These are phyloP conservation scores for Ctenopoma multispine DNA, from an alignment of 2,797 vertebrate species.

Conservation along the genomic window DNA sequence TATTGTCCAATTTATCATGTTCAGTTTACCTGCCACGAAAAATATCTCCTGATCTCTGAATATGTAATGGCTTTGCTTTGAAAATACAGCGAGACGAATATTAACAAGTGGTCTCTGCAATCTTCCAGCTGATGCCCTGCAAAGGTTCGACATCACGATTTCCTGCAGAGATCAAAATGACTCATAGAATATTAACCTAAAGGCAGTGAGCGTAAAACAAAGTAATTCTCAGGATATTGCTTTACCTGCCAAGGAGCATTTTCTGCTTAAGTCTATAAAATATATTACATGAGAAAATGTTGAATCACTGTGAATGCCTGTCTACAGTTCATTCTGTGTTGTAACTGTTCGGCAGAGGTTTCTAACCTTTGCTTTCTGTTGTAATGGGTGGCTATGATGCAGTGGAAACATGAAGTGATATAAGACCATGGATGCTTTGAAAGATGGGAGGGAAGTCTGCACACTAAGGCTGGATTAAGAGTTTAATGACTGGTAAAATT, in stretches of 20 bases:
- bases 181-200: conserved; percentile 54
- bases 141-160: conserved; percentile 48
- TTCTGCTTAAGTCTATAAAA: conserved; percentile 46
- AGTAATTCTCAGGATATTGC: conserved; percentile 55
- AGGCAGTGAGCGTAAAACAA: conserved; percentile 53
- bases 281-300: conserved; percentile 56
- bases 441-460: conserved; percentile 74
- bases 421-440: conserved; percentile 73
- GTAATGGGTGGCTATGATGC: conserved; percentile 50
- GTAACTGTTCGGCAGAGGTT: conserved; percentile 30
- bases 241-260: conserved; percentile 43
- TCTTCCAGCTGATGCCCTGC: conserved; percentile 63
- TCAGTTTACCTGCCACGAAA: conserved; percentile 75
- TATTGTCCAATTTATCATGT: conserved; percentile 85
- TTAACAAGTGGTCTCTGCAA: conserved; percentile 71
- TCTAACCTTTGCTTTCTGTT: conserved; percentile 50
- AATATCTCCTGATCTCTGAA: conserved; percentile 76
- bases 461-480: conserved; percentile 80
- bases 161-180: conserved; percentile 64
- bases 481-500: conserved; percentile 89
- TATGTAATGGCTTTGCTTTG: conserved; percentile 72
- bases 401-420: conserved; percentile 58
- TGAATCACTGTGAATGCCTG: conserved; percentile 34
- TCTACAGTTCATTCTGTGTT: conserved; percentile 28
- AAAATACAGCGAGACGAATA: conserved; percentile 74